phyloP scores from a whole-genome alignment of 2,797 vertebrate genomes.

The Urosaurus nigricauda region DNA sequence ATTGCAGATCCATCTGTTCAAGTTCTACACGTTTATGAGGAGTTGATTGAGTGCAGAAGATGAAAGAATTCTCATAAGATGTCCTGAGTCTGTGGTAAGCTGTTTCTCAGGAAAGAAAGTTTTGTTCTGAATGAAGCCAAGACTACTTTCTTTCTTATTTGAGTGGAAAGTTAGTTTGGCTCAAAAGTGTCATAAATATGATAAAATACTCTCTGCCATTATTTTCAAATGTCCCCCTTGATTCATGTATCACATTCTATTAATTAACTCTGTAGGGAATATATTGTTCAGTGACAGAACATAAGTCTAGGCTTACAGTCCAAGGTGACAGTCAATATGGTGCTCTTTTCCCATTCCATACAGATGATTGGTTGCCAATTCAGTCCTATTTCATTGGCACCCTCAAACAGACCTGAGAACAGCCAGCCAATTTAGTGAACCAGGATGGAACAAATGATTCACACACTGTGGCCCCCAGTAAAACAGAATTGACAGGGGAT shows the following conservation, averaged over 20 bases:
- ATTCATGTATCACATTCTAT: not conserved
- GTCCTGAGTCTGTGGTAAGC: slow-evolving; percentile 22
- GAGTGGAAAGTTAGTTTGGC: slow-evolving; percentile 26
- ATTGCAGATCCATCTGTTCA: slow-evolving; percentile 26
- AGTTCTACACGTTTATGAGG: slow-evolving; percentile 31
- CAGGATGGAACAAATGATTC: too few species aligned
- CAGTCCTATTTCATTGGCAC: too few species aligned
- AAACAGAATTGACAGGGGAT: too few species aligned
- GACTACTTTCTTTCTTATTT: slow-evolving; percentile 31
- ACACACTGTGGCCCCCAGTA: too few species aligned
- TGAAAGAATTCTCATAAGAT: slow-evolving; percentile 27
- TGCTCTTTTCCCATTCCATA: too few species aligned
- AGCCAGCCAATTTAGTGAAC: too few species aligned
- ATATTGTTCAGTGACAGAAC: not conserved
- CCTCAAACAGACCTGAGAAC: too few species aligned
- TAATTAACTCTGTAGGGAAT: not conserved
- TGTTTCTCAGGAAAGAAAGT: slow-evolving; percentile 31
- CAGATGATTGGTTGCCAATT: too few species aligned
- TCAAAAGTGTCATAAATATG: slow-evolving; percentile 18
- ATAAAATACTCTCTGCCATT: not conserved
- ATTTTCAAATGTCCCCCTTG: not conserved
- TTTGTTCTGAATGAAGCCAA: slow-evolving; percentile 17
- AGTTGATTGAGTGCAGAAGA: slow-evolving; percentile 35
- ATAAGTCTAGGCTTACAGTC: not conserved
- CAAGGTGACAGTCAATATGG: too few species aligned